Evolutionary conservation across 2,888 invertebrate species (phyloP).

Genomic region (Syritta pipiens): DNA sequence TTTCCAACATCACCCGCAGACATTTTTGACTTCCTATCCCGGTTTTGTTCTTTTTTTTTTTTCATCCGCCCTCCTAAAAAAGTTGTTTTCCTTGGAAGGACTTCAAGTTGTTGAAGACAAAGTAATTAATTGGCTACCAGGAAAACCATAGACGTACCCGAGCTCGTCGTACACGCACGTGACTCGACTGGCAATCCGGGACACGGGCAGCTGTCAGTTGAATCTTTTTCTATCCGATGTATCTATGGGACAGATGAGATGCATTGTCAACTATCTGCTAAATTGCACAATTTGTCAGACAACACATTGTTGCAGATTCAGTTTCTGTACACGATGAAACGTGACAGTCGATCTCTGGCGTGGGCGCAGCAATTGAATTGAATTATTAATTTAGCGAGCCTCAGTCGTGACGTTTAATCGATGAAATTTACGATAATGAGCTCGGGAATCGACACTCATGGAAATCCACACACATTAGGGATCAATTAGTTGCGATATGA

Average conservation of each 20-base stretch:
- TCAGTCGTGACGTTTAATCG: constrained; percentile 14
- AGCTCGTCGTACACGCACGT: background rate
- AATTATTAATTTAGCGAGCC: background rate
- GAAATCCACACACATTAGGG: constrained; percentile 2
- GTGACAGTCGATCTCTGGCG: background rate
- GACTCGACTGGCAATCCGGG: background rate
- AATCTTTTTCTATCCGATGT: background rate
- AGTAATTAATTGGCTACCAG: background rate
- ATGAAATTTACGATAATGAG: constrained; percentile 37
- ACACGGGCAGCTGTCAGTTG: background rate
- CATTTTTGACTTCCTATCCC: no score
- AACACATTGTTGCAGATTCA: background rate
- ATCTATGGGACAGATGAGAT: no score
- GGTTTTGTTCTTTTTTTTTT: no score
- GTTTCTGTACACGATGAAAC: background rate
- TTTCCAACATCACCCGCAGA: no score
- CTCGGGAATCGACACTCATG: constrained; percentile 4
- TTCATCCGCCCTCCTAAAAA: no score
- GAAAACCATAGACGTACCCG: background rate
- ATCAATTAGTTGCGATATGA: constrained; percentile 26
- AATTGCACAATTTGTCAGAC: background rate
- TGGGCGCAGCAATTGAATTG: no score
- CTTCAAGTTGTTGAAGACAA: no score
- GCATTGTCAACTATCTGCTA: background rate
- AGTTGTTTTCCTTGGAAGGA: no score